Evolutionary conservation across 2,113 vertebrate species (phyloP).

Genomic region (Pollachius pollachius): DNA sequence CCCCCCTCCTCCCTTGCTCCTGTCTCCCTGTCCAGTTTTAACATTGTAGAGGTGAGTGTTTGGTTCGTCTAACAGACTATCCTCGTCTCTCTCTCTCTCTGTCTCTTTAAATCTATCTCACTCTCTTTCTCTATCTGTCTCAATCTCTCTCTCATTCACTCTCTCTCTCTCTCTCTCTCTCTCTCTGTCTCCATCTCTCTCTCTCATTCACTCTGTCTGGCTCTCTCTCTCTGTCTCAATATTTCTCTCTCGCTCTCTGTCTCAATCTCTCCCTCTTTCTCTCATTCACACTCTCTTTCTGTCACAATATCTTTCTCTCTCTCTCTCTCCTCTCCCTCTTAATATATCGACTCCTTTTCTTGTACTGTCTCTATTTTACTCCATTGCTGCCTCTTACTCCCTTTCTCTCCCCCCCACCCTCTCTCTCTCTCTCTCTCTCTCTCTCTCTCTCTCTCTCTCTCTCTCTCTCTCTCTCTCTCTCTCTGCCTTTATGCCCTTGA

Average conservation of each 20-base stretch:
- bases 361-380: neutral
- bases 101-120: too few relatives aligned
- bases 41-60: too few relatives aligned
- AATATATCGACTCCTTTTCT: too few relatives aligned
- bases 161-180: constrained; percentile 18
- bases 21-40: too few relatives aligned
- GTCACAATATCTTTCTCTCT: constrained; percentile 14
- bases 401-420: neutral
- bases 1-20: constrained; percentile 28
- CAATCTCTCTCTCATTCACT: too few relatives aligned
- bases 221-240: constrained; percentile 6
- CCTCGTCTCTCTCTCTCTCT: constrained; percentile 17
- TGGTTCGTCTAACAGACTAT: too few relatives aligned
- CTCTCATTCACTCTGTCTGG: constrained; percentile 12
- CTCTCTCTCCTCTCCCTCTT: constrained; percentile 11
- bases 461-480: constrained; percentile 31
- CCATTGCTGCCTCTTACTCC: neutral
- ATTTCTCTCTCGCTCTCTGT: constrained; percentile 13
- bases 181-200: constrained; percentile 15
- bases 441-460: constrained; percentile 6
- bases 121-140: too few relatives aligned
- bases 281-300: neutral
- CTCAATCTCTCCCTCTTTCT: constrained; percentile 14
- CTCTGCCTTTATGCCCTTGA: constrained; percentile 35
- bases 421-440: constrained; percentile 21